phyloP scores from a whole-genome alignment of 2,888 invertebrate genomes.

The Zygothrica quintamaculata region DNA sequence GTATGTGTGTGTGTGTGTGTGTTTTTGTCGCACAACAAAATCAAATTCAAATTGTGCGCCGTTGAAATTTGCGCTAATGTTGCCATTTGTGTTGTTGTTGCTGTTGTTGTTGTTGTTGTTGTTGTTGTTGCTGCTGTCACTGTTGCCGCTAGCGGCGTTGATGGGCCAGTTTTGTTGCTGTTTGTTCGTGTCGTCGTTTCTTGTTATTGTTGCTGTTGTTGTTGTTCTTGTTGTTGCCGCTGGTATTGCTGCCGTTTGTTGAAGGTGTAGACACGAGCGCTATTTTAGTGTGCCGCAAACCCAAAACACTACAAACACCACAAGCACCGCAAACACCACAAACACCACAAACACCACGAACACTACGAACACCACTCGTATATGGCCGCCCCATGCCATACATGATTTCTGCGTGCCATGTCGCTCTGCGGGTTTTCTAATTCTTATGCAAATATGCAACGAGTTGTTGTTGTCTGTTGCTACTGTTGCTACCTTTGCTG shows the following conservation, averaged over 20 bases:
- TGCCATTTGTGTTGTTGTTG: conserved; percentile 69
- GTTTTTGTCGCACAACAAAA: conserved; percentile 64
- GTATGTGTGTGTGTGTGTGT: conserved; percentile 22
- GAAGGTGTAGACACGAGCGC: conserved; percentile 69
- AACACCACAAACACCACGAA: no score
- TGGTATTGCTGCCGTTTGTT: conserved; percentile 28
- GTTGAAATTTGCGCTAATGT: conserved; percentile 80
- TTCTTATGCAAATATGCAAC: conserved; percentile 78
- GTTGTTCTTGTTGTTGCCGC: conserved; percentile 14
- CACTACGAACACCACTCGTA: conserved; percentile 25
- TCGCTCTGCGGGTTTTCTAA: conserved; percentile 67
- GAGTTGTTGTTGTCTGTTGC: conserved; percentile 17
- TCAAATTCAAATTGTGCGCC: conserved; percentile 76
- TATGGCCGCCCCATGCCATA: conserved; percentile 67
- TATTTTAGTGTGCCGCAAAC: conserved; percentile 69
- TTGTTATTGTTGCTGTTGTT: conserved; percentile 23
- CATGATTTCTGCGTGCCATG: conserved; percentile 64
- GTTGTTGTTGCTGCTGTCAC: conserved; percentile 27
- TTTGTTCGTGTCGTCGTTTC: conserved; percentile 42
- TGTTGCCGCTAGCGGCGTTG: conserved; percentile 48
- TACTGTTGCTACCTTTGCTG: conserved; percentile 51
- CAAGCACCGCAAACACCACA: no score
- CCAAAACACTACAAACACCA: no score
- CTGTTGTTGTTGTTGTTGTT: conserved; percentile 49
- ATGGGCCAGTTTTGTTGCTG: conserved; percentile 72